Evolutionary conservation across 1,140 invertebrate species (phyloP).

Genomic region (Atopsyche davidsoni): DNA sequence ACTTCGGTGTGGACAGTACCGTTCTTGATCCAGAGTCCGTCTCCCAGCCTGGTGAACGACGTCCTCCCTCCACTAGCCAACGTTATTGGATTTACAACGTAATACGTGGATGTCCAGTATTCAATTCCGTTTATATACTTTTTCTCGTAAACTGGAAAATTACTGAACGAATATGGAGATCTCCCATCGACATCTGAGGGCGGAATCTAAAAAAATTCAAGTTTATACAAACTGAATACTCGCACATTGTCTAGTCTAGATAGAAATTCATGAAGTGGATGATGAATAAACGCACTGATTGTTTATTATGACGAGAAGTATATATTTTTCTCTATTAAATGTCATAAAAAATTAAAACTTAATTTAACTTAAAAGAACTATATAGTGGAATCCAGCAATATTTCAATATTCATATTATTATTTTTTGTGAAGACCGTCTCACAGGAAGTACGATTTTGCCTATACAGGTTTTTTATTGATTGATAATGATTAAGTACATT

Average conservation of each 20-base stretch:
- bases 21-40: slow-evolving; percentile 32
- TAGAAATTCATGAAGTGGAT: background rate
- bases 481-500: no score
- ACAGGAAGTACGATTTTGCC: no score
- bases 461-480: no score
- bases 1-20: slow-evolving; percentile 30
- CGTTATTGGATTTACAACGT: background rate
- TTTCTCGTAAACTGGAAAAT: slow-evolving; percentile 4
- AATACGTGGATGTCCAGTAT: slow-evolving; percentile 17
- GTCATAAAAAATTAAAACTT: background rate
- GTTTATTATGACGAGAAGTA: background rate
- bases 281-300: no score
- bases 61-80: background rate
- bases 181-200: background rate
- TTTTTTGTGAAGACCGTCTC: no score
- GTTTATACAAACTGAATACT: background rate
- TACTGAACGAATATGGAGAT: background rate
- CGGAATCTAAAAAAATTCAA: background rate
- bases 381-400: background rate
- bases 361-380: background rate
- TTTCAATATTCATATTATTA: no score
- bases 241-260: background rate
- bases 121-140: background rate
- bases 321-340: background rate
- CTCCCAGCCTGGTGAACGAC: background rate